Conservation (phyloP, 2,113 vertebrate species). For the Acinonyx jubatus region DNA sequence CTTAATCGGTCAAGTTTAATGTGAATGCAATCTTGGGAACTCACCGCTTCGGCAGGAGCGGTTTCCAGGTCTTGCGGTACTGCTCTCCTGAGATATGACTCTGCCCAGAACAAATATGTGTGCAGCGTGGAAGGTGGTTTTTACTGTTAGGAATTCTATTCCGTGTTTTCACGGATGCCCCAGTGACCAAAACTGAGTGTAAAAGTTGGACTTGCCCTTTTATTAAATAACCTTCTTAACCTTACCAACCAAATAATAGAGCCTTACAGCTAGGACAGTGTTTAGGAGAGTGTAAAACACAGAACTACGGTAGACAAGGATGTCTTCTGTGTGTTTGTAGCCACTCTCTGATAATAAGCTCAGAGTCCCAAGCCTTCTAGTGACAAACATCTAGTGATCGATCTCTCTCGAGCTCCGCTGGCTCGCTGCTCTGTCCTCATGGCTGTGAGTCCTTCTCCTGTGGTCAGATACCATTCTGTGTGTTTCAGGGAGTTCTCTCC, state of each 20-base stretch:
- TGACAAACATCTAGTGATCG: too few relatives aligned
- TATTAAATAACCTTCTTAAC: background rate
- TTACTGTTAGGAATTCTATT: too few relatives aligned
- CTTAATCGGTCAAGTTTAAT: background rate
- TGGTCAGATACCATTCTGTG: background rate
- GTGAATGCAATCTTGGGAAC: background rate
- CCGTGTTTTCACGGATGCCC: background rate
- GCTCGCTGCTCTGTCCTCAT: background rate
- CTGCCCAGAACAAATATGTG: rapidly evolving
- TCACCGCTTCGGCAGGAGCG: rapidly evolving
- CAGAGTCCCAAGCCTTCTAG: background rate
- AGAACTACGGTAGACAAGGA: rapidly evolving
- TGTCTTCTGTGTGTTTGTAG: rapidly evolving
- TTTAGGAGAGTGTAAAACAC: background rate
- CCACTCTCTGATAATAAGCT: too few relatives aligned
- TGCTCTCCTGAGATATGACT: too few relatives aligned
- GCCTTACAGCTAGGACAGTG: rapidly evolving
- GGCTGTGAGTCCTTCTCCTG: background rate
- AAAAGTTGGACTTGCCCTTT: background rate
- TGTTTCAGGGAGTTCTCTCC: background rate
- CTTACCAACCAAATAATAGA: background rate
- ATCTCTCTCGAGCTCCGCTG: background rate
- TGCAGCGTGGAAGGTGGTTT: background rate
- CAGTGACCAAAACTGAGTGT: background rate
- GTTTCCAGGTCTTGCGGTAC: rapidly evolving